phyloP scores from a whole-genome alignment of 2,888 invertebrate species.

The Chironomus tentans region DNA sequence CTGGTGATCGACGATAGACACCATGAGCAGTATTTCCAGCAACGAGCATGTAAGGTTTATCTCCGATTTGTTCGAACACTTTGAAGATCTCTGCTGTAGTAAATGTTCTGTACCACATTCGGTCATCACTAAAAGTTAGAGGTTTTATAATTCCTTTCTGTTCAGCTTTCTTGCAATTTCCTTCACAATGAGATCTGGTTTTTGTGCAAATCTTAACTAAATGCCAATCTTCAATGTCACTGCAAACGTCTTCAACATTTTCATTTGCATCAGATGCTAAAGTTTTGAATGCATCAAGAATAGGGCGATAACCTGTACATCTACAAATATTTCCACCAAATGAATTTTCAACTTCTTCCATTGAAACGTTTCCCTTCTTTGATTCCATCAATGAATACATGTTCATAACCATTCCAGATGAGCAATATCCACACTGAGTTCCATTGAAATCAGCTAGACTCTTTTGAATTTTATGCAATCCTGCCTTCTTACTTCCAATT shows the following conservation, averaged over 20 bases:
- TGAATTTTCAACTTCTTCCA: constrained; percentile 61
- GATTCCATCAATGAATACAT: constrained; percentile 44
- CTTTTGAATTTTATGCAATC: constrained; percentile 61
- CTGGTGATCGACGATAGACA: constrained; percentile 34
- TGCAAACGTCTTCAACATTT: constrained; percentile 35
- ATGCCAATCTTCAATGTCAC: constrained; percentile 40
- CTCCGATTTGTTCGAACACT: constrained; percentile 42
- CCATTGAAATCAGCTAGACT: constrained; percentile 57
- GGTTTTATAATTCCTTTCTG: constrained; percentile 31
- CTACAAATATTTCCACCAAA: constrained; percentile 72
- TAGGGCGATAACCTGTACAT: constrained; percentile 71
- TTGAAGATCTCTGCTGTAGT: constrained; percentile 45
- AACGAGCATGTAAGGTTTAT: constrained; percentile 50
- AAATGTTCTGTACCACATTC: constrained; percentile 46
- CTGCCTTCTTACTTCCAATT: constrained; percentile 52
- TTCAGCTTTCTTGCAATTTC: constrained; percentile 34
- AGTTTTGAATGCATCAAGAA: constrained; percentile 69
- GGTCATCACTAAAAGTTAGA: constrained; percentile 35
- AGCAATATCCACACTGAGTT: constrained; percentile 66
- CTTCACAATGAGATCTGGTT: constrained; percentile 40
- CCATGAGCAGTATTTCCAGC: constrained; percentile 70
- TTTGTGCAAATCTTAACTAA: constrained; percentile 27
- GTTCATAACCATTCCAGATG: constrained; percentile 54
- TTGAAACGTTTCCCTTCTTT: constrained; percentile 46
- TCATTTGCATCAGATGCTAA: constrained; percentile 54